Conservation (phyloP, 2,797 vertebrate genomes). For the Adrianichthys oophorus region DNA sequence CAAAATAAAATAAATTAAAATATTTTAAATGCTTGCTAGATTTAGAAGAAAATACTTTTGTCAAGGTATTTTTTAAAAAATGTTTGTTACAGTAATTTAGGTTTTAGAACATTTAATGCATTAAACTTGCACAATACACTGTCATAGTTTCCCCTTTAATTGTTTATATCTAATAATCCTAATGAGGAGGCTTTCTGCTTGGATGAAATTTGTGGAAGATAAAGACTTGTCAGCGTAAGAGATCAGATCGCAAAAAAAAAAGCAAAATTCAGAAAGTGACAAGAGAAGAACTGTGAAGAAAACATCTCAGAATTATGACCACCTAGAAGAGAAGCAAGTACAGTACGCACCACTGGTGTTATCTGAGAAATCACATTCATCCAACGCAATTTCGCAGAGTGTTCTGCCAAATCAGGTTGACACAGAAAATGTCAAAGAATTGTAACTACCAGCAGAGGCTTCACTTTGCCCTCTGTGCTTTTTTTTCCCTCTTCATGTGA, state of each 20-base stretch:
- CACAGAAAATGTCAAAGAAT: slow-evolving; percentile 77
- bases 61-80: too few relatives aligned
- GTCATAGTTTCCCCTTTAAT: too few relatives aligned
- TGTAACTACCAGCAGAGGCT: slow-evolving; percentile 67
- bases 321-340: slow-evolving; percentile 52
- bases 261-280: slow-evolving; percentile 1
- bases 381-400: slow-evolving; percentile 68
- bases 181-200: too few relatives aligned
- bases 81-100: too few relatives aligned
- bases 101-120: too few relatives aligned
- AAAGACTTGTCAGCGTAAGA: too few relatives aligned
- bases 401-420: slow-evolving; percentile 77
- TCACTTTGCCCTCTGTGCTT: slow-evolving; percentile 67
- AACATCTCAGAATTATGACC: slow-evolving; percentile 51
- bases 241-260: slow-evolving; percentile 17
- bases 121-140: too few relatives aligned
- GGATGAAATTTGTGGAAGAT: too few relatives aligned
- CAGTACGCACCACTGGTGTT: slow-evolving; percentile 58
- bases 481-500: slow-evolving; percentile 37
- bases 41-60: too few relatives aligned
- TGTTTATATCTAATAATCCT: too few relatives aligned
- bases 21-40: too few relatives aligned
- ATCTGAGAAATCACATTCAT: slow-evolving; percentile 73
- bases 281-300: slow-evolving; percentile 21
- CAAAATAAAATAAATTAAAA: too few relatives aligned